Percentiles rank a stretch among this genome's conserved stretches.
phyloP scores from a whole-genome alignment of 1,140 invertebrate genomes.

The Stegodyphus mimosarum region DNA sequence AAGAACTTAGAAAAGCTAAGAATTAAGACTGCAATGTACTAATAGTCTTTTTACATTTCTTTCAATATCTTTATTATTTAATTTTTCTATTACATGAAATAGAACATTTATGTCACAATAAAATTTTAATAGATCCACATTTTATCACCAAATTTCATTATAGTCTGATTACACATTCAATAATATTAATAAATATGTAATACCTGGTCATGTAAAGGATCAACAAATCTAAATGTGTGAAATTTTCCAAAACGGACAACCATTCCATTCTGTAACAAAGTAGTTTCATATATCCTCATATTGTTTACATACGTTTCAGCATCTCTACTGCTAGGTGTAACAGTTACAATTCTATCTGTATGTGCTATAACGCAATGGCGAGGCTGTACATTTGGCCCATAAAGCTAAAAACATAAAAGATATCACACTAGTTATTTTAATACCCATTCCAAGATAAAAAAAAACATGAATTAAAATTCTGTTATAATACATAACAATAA shows the following conservation, averaged over 20 bases:
- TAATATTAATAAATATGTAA: slow-evolving; percentile 66
- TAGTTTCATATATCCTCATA: slow-evolving; percentile 90
- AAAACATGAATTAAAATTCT: neutral
- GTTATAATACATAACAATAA: neutral
- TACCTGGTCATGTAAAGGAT: slow-evolving; percentile 87
- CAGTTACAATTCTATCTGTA: slow-evolving; percentile 89
- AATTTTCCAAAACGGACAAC: slow-evolving; percentile 77
- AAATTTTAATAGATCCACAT: no score
- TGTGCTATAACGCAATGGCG: slow-evolving; percentile 93
- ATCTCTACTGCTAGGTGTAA: slow-evolving; percentile 92
- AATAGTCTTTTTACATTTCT: no score
- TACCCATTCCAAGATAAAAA: no score
- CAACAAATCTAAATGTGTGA: slow-evolving; percentile 92
- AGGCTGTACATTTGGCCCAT: slow-evolving; percentile 85
- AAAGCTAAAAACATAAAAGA: slow-evolving; percentile 65
- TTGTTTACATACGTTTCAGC: slow-evolving; percentile 94
- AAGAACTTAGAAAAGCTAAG: no score
- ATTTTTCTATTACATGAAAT: no score
- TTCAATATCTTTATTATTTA: no score
- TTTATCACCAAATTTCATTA: no score
- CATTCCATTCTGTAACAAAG: slow-evolving; percentile 80
- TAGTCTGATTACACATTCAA: neutral
- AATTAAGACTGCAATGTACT: no score
- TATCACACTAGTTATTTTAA: no score
- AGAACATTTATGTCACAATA: no score